Conservation (phyloP, 2,113 vertebrate genomes). For the Heterocephalus glaber region DNA sequence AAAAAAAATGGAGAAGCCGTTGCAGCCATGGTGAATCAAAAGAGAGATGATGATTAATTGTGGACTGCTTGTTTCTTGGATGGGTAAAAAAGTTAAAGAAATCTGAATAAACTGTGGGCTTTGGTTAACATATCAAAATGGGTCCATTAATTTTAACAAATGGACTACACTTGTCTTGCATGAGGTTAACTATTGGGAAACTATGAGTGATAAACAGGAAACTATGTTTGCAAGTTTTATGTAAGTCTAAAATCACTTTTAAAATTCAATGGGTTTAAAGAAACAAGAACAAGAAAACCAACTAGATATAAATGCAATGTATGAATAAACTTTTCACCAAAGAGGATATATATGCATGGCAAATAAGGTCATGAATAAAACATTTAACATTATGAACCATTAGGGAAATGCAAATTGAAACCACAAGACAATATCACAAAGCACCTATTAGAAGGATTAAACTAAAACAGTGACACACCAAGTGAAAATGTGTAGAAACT, state of each 20-base stretch:
- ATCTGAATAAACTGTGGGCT: neutral
- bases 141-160: neutral
- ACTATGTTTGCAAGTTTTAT: neutral
- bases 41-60: neutral
- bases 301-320: neutral
- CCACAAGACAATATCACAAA: neutral
- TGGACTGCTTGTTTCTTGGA: neutral
- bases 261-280: neutral
- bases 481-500: neutral
- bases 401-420: neutral
- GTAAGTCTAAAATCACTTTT: neutral
- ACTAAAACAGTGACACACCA: neutral
- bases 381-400: neutral
- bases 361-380: neutral
- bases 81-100: neutral
- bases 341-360: neutral
- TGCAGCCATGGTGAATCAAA: neutral
- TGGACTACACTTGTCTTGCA: neutral
- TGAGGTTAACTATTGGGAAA: neutral
- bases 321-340: neutral
- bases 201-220: neutral
- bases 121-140: neutral
- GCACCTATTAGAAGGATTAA: neutral
- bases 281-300: neutral
- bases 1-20: neutral